Percentiles rank a stretch among this genome's conserved stretches.
These are phyloP conservation scores for Cyanistes caeruleus DNA, from an alignment of 2,113 vertebrate species.

Conservation along the genomic window DNA sequence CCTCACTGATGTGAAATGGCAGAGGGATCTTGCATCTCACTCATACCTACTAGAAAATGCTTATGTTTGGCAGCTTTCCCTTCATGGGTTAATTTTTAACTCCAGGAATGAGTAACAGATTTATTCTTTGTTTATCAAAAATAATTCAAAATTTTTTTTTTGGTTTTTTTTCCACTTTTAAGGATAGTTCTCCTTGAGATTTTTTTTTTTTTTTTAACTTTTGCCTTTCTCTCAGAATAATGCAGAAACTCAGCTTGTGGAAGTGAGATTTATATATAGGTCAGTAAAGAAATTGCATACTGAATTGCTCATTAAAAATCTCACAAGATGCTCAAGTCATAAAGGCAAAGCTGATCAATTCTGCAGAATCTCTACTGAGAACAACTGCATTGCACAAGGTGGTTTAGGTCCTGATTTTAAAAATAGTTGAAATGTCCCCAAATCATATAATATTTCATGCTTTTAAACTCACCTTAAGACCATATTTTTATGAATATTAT, in stretches of 20 bases:
- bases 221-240: neutral
- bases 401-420: neutral
- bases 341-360: neutral
- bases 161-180: neutral
- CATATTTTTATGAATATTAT: neutral
- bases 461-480: neutral
- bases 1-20: neutral
- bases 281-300: neutral
- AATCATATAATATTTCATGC: neutral
- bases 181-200: neutral
- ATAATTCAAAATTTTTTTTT: neutral
- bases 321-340: neutral
- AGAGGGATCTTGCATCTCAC: neutral
- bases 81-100: neutral
- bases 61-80: neutral
- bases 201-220: neutral
- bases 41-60: neutral
- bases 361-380: neutral
- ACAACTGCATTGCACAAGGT: neutral
- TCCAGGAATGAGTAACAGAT: neutral
- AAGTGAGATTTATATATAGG: neutral
- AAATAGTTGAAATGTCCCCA: neutral
- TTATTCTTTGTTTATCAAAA: neutral
- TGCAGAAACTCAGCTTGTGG: neutral
- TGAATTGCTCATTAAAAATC: neutral